These are phyloP conservation scores for Spilogale gracilis DNA, from an alignment of 2,113 vertebrate species.

Conservation along the genomic window DNA sequence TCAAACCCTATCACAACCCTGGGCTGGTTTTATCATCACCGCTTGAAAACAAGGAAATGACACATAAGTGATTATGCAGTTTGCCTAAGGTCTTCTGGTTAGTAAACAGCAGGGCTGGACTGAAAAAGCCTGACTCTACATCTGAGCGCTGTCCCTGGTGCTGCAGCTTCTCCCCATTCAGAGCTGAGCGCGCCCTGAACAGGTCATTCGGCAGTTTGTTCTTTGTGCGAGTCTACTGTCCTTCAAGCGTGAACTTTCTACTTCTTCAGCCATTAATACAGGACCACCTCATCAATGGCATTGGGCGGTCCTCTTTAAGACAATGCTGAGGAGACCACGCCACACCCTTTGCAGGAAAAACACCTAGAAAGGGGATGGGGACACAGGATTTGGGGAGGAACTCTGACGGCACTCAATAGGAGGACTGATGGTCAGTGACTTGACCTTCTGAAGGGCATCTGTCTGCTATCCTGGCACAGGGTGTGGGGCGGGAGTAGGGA, in stretches of 20 bases:
- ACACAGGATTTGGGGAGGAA: background rate
- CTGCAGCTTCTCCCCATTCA: background rate
- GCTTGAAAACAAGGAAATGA: background rate
- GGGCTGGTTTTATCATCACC: background rate
- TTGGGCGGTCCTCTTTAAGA: background rate
- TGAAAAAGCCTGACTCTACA: rapidly evolving
- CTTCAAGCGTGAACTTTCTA: background rate
- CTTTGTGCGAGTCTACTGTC: no score
- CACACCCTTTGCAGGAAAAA: background rate
- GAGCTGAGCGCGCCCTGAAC: background rate
- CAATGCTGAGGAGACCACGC: background rate
- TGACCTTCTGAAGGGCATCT: background rate
- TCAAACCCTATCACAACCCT: background rate
- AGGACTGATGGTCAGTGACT: background rate
- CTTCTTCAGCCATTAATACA: background rate
- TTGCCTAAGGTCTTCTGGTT: background rate
- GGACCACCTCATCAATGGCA: rapidly evolving
- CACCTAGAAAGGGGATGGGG: background rate
- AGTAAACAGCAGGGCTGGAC: background rate
- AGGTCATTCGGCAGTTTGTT: background rate
- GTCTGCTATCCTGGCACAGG: rapidly evolving
- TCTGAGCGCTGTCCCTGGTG: rapidly evolving
- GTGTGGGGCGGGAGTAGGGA: background rate
- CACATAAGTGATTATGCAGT: rapidly evolving
- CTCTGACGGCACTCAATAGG: background rate